Evolutionary conservation across 1,140 invertebrate species (phyloP), one percentile per base, ranked within the genome.

Genomic region (Sarcophaga peregrina): DNA sequence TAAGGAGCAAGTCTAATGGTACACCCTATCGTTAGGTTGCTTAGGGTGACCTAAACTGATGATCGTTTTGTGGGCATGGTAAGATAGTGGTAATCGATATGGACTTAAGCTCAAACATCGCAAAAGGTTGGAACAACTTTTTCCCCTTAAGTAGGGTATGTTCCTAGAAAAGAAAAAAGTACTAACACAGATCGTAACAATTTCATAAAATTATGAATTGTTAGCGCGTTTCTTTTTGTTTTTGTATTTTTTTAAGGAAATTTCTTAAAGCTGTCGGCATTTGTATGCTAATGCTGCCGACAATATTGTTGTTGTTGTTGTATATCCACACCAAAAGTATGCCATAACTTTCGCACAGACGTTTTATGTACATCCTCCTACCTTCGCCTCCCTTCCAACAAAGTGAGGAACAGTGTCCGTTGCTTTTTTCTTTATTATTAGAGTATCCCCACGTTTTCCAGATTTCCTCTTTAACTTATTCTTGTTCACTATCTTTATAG

Each of bases 271-370:
- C 54, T 81, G 52, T 54, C 45, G 80, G 80, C 20, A 47, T 78
- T 50, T 78, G 75, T 48, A 8, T 15, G 25, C 20, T 46, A 78
- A 50, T 72, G 62, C 37, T 8, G 62, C 62, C 62, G 62, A 37
- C 4, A 20, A 25, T 20, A 20, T 68, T 3, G 6, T 17, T 10
- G 1, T 20, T 11, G 73, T 11, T 46, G 9, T 75, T 46, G 37
- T 75, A 37, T 37, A 45, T 13, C 73, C n/a, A 81, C 80, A 81
- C 80, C 37, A 81, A 78, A 62, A 81, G 54, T 81, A 68, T 81
- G 80, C 80, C 80, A 81, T 58, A 37, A 81, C 80, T 62, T 81
- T 81, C 80, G 80, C 80, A 81, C 80, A 68, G 17, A 46, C 52
- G 46, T 74, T 6, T 74, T 78, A 52, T 68, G n/a, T 78, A 52